Base-by-base conservation (phyloP, 2,113 vertebrate genomes). In the Thomomys bottae region DNA sequence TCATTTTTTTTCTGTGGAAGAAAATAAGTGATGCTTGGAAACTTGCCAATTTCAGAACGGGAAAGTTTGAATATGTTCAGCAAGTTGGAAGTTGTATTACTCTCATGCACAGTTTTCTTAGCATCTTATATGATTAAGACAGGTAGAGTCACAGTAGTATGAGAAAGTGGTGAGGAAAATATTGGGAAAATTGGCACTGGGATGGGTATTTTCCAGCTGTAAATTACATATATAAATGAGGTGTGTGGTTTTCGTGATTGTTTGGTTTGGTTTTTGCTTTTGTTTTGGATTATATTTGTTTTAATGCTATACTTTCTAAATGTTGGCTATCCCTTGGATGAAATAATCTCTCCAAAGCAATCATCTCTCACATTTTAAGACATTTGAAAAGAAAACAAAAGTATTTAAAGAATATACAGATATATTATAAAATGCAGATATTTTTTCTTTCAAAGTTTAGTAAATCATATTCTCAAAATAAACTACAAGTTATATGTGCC, bases 401-500 rank as follows among this genome's bases (percentile, higher is more conserved):
- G 18, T n/a, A 4, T 12, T 38, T 54, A 15, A 30, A 8, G 36
- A 12, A 79, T 57, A 78, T 70, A 26, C 18, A 72, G 32, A 68
- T 34, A 24, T 30, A 34, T 79, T 66, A 36, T 28, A 71, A 11
- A 93, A 66, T 40, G 38, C 26, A 84, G 36, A 23, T 4, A 66
- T 8, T 34, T 63, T 79, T 88, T 83, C 6, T 42, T 79, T 83
- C 24, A 30, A 92, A 94, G 73, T 40, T 20, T 73, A 87, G 17
- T 70, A 71, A 85, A 68, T 66, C 42, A 34, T 24, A 6, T 49
- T 75, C 12, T 67, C 84, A 28, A 86, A 88, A 83, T 92, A 91
- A 91, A 85, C 70, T 24, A 49, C 63, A 71, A 68, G 24, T 71
- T 49, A 82, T 77, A 23, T 76, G 75, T 84, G 71, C 40, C 28